Evolutionary conservation across 2,113 vertebrate genomes (phyloP), one percentile per base, ranked within the genome.

Genomic region (Hippocampus abdominalis): DNA sequence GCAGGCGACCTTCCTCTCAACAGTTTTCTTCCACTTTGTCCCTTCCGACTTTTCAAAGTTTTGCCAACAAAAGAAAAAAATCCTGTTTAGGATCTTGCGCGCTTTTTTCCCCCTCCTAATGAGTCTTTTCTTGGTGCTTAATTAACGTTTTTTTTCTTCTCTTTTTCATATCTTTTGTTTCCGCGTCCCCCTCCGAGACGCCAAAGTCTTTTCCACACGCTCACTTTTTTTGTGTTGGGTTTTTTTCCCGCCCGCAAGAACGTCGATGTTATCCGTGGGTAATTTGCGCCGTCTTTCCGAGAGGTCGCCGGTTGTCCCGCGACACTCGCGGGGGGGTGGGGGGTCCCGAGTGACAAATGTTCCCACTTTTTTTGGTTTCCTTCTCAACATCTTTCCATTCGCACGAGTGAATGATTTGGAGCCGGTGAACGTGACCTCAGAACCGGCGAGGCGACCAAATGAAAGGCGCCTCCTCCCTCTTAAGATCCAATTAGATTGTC

Each of bases 241-340:
- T 60, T 68, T 75, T 73, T 72, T 81, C 80, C 79, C 82, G 42
- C 76, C 57, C 44, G 60, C 75, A 91, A 89, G 90, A 87, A 89
- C 87, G 86, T 81, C 67, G 90, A 92, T 92, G 69, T 81, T 89
- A 92, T 92, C 91, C 75, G 1, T 15, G 79, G 71, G 71, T 91
- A 91, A 91, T 44, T 36, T 44, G 42, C 12, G 42, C 10, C 42
- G 0, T 44, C 10, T 13, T 92, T 92, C 91, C 83, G 80, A 75
- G 83, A 88, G 86, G 86, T 89, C 86, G 89, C 90, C 86, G 21
- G 8, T 23, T 10, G 86, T 90, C 84, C 74, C 72, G 29, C 76
- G 85, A 83, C 80, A 81, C 83, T 4, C 23, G 76, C 74, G 74
- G 80, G 85, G n/a, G n/a, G n/a, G n/a, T n/a, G n/a, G n/a, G n/a